These are phyloP conservation scores for Leptopilina boulardi DNA, from an alignment of 1,140 invertebrate species.

Conservation along the genomic window DNA sequence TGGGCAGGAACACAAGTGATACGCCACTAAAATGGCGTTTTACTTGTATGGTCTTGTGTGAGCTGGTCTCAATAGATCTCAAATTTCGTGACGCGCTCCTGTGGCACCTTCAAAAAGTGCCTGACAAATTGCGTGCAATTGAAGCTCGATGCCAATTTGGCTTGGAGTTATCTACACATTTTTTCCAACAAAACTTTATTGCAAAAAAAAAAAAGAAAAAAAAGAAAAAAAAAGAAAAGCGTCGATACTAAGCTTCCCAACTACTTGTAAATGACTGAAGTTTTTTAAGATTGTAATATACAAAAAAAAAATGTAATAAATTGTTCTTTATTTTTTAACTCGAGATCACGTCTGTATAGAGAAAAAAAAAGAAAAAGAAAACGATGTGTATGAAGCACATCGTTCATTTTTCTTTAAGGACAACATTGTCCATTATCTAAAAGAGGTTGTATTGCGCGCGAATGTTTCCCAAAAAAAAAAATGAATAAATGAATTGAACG, in stretches of 20 bases:
- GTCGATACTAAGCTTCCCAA: conserved; percentile 68
- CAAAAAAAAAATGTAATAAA: conserved; percentile 56
- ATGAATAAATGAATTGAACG: conserved; percentile 32
- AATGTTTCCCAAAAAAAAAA: conserved; percentile 41
- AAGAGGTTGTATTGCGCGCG: conserved; percentile 4
- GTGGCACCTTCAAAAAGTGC: conserved; percentile 48
- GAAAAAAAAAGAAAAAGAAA: conserved; percentile 38
- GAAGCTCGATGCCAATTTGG: conserved; percentile 53
- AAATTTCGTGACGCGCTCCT: conserved; percentile 45
- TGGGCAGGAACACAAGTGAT: conserved; percentile 69
- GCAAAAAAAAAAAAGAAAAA: conserved; percentile 41
- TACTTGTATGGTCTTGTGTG: conserved; percentile 63
- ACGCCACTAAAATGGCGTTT: conserved; percentile 66
- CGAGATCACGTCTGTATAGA: conserved; percentile 51
- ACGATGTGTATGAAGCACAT: conserved; percentile 69
- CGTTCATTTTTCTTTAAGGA: conserved; percentile 34
- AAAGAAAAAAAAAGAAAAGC: conserved; percentile 23
- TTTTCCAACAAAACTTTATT: conserved; percentile 55
- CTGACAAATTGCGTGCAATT: conserved; percentile 49
- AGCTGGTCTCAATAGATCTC: conserved; percentile 65
- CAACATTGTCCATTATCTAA: conserved; percentile 6
- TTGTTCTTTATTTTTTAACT: conserved; percentile 69
- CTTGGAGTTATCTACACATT: conserved; percentile 56
- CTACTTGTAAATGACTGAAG: conserved; percentile 69
- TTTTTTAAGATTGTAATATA: conserved; percentile 48